Conservation (phyloP, 2,113 vertebrate species). For the Prolemur simus region DNA sequence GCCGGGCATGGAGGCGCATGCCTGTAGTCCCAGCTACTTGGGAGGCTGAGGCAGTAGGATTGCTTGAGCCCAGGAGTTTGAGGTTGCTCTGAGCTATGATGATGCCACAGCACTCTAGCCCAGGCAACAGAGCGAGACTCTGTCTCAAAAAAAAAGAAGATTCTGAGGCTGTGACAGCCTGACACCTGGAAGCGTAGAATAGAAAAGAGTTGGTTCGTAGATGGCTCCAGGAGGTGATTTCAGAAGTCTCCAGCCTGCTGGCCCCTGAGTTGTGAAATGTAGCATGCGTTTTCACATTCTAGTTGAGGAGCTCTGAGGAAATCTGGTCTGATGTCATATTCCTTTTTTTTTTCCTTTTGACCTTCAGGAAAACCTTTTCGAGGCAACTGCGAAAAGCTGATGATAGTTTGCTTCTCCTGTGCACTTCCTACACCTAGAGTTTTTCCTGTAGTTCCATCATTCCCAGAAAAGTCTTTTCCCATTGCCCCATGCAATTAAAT, state of each 20-base stretch:
- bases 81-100: too few species aligned
- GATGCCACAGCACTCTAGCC: too few species aligned
- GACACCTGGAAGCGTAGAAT: background rate
- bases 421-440: background rate
- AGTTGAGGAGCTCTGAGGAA: background rate
- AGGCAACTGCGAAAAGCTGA: background rate
- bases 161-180: background rate
- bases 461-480: background rate
- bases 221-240: background rate
- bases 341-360: background rate
- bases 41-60: too few species aligned
- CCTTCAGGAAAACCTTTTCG: background rate
- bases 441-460: background rate
- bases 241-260: slow-evolving; percentile 30
- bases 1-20: too few species aligned
- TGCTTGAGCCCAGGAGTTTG: too few species aligned
- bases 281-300: background rate
- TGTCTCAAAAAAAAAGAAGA: background rate
- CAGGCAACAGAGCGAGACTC: too few species aligned
- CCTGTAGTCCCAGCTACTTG: too few species aligned
- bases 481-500: background rate
- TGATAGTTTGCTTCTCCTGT: background rate
- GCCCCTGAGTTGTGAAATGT: slow-evolving; percentile 21
- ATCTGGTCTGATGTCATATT: background rate
- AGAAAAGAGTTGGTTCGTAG: background rate